These are phyloP conservation scores for Tineola bisselliella DNA, from an alignment of 2,888 invertebrate species.

Conservation along the genomic window DNA sequence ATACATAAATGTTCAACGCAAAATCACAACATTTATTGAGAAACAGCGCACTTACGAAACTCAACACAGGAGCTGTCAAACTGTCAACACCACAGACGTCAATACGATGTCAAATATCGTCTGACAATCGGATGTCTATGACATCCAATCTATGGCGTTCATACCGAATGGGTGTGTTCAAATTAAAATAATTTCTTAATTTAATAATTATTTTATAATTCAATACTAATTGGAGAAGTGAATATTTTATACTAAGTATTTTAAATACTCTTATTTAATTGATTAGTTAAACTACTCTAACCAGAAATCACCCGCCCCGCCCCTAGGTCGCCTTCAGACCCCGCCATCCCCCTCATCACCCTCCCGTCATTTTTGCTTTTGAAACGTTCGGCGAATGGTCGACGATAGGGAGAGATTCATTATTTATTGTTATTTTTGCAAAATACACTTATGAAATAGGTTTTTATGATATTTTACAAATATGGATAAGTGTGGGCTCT, in stretches of 20 bases:
- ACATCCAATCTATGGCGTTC: too few relatives aligned
- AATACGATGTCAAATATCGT: too few relatives aligned
- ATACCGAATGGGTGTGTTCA: too few relatives aligned
- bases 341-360: slow-evolving; percentile 35
- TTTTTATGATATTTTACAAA: not conserved
- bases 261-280: too few relatives aligned
- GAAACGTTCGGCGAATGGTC: slow-evolving; percentile 16
- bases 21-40: not conserved
- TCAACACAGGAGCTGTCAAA: not conserved
- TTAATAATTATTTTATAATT: too few relatives aligned
- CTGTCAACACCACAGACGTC: too few relatives aligned
- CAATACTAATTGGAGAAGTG: too few relatives aligned
- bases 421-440: slow-evolving; percentile 26
- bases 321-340: not conserved
- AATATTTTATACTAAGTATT: too few relatives aligned
- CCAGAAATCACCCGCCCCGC: not conserved
- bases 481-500: slow-evolving; percentile 63
- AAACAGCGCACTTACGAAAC: not conserved
- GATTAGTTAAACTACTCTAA: too few relatives aligned
- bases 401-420: slow-evolving; percentile 29
- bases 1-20: not conserved
- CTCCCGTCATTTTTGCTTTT: slow-evolving; percentile 25
- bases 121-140: too few relatives aligned
- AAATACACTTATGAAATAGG: not conserved
- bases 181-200: too few relatives aligned